Base-by-base conservation (phyloP, 2,113 vertebrate species). In the Cyphomyrus discorhynchus region DNA sequence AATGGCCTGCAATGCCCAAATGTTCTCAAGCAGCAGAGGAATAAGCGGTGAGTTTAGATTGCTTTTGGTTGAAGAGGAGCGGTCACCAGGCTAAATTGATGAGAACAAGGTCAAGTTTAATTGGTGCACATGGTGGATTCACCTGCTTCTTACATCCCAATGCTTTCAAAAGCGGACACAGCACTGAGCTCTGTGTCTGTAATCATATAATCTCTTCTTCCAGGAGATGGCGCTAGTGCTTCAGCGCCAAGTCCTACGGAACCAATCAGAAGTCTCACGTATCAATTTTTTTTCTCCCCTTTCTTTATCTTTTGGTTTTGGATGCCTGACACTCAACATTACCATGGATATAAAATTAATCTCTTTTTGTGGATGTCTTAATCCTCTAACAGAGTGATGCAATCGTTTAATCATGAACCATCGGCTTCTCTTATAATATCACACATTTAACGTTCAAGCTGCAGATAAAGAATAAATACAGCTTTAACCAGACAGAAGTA, bases 321-420 rank as follows among this genome's bases (percentile, higher is more conserved):
- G 95, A 95, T 94, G 90, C 89, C 93, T 94, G 95, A 95, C 96
- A 96, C 92, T 95, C 95, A 94, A 90, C 92, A 94, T 94, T 93
- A 93, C 94, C 94, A 95, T 94, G 92, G 94, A 92, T 89, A 94
- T 94, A 95, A 94, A 95, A 96, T 94, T 94, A 96, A 96, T 96
- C 94, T 95, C 95, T 95, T 96, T 95, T 93, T 94, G 95, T 91
- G 94, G 93, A 91, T 66, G 92, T 95, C 92, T 92, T 95, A 96
- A 96, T 96, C 95, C 95, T 92, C 82, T 91, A 93, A 92, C 94
- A 95, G 93, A 93, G 94, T 93, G 94, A 94, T 94, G 94, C 95
- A 95, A 95, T 96, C 94, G 91, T 95, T 95, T 95, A 96, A 96
- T 96, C 95, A 95, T 93, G 93, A 94, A 94, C 90, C 92, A 93